phyloP scores from a whole-genome alignment of 2,797 vertebrate species.

The Saxicola maurus region DNA sequence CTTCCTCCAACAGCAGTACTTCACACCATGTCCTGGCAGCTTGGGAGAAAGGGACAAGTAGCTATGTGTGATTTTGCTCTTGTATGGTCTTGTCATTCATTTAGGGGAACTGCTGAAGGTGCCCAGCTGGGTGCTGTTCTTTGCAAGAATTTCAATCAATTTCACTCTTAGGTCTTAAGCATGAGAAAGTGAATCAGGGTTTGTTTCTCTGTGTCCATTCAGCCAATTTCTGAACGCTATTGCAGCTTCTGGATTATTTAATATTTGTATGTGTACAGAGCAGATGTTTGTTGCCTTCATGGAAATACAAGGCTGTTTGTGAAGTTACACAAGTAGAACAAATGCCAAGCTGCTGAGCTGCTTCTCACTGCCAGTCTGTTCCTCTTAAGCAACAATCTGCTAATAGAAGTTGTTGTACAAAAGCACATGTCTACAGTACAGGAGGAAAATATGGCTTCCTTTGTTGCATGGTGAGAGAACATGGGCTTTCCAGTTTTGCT shows the following conservation, averaged over 20 bases:
- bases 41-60: background rate
- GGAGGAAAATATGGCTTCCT: background rate
- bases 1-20: background rate
- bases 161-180: background rate
- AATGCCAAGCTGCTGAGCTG: background rate
- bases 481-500: background rate
- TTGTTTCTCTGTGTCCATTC: background rate
- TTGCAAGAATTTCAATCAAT: background rate
- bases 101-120: background rate
- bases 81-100: background rate
- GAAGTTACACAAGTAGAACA: constrained; percentile 7
- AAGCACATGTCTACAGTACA: background rate
- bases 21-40: background rate
- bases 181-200: background rate
- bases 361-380: constrained; percentile 6
- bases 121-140: background rate
- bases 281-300: background rate
- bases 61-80: background rate
- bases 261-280: background rate
- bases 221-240: background rate
- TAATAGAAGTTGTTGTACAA: background rate
- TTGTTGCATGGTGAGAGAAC: background rate
- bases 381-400: constrained; percentile 10
- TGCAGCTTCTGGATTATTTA: background rate
- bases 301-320: background rate